Evolutionary conservation across 2,888 invertebrate genomes (phyloP).

Genomic region (Eupithecia tripunctaria): DNA sequence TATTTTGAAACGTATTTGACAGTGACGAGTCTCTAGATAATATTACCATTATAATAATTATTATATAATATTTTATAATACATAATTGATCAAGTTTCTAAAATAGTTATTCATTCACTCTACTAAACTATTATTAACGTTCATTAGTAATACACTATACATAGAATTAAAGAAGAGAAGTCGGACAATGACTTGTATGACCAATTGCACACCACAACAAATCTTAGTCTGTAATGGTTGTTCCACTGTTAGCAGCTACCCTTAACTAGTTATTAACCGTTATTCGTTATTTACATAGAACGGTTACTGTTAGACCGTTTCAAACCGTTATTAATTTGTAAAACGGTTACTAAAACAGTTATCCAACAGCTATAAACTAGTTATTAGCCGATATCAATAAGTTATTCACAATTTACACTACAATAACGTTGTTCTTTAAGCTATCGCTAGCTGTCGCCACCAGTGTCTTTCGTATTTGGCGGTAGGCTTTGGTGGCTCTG

Average conservation of each 20-base stretch:
- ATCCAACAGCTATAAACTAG: not conserved
- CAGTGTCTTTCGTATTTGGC: conserved; percentile 62
- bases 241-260: not conserved
- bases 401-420: conserved; percentile 31
- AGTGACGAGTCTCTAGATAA: not conserved
- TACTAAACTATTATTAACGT: conserved; percentile 8
- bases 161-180: not conserved
- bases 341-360: not conserved
- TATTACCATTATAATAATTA: too few species aligned
- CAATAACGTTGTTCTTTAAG: conserved; percentile 13
- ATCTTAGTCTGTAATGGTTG: not conserved
- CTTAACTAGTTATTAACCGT: not conserved
- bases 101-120: conserved; percentile 1
- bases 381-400: conserved; percentile 20
- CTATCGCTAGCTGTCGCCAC: conserved; percentile 67
- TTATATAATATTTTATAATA: too few species aligned
- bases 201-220: not conserved
- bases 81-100: conserved; percentile 6
- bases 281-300: not conserved
- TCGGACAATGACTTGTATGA: not conserved
- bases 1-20: conserved; percentile 1
- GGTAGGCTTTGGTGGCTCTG: conserved; percentile 73
- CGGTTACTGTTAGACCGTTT: not conserved
- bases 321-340: not conserved
- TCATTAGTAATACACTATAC: not conserved